Conservation (phyloP, 2,888 invertebrate genomes). For the Thymelicus acteon region DNA sequence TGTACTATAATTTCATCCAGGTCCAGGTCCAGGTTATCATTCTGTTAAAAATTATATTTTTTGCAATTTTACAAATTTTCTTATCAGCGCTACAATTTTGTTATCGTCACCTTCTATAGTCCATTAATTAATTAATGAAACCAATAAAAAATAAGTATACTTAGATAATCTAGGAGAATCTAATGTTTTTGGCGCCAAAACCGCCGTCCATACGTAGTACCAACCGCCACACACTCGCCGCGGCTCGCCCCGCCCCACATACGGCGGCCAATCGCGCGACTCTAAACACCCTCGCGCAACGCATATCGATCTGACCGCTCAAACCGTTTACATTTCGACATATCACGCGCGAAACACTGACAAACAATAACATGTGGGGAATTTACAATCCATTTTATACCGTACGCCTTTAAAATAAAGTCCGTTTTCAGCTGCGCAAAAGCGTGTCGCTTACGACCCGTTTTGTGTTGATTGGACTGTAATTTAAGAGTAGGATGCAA, state of each 20-base stretch:
- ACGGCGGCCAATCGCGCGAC: conserved; percentile 78
- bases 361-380: conserved; percentile 78
- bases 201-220: conserved; percentile 49
- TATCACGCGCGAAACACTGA: conserved; percentile 83
- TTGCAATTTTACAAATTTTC: too few species aligned
- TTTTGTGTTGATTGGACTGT: conserved; percentile 46
- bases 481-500: conserved; percentile 60
- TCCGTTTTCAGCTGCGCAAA: conserved; percentile 42
- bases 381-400: conserved; percentile 47
- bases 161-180: too few species aligned
- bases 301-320: conserved; percentile 84
- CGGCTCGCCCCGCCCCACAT: conserved; percentile 72
- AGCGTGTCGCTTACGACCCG: conserved; percentile 46
- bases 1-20: too few species aligned
- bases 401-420: conserved; percentile 37
- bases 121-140: too few species aligned
- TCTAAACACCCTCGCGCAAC: conserved; percentile 78
- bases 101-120: too few species aligned
- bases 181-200: conserved; percentile 75
- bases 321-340: conserved; percentile 83
- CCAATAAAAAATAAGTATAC: too few species aligned
- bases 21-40: too few species aligned
- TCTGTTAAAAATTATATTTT: too few species aligned
- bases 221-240: conserved; percentile 72
- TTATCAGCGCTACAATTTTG: too few species aligned